These are phyloP conservation scores for Bradynema listronoti DNA, from an alignment of 1,140 invertebrate genomes.

Conservation along the genomic window DNA sequence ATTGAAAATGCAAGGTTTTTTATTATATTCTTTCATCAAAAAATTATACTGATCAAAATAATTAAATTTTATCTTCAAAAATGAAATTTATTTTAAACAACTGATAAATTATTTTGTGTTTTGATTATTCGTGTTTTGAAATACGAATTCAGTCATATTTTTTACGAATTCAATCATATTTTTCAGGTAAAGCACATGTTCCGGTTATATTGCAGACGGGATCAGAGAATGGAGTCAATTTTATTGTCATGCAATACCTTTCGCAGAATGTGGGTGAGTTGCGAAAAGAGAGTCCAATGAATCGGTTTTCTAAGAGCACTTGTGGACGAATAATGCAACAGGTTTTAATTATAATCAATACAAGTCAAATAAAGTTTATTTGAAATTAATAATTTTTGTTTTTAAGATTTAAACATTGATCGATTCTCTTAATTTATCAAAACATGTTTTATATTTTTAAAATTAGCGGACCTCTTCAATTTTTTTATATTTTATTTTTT, in stretches of 20 bases:
- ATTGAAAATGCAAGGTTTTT: slow-evolving; percentile 72
- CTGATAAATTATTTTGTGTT: no score
- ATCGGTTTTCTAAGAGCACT: slow-evolving; percentile 87
- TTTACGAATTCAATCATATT: neutral
- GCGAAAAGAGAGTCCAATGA: slow-evolving; percentile 74
- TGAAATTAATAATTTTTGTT: neutral
- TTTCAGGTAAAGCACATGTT: slow-evolving; percentile 21
- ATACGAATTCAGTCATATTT: neutral
- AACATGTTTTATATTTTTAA: no score
- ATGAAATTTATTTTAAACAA: no score
- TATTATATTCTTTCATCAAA: slow-evolving; percentile 21
- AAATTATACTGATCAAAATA: slow-evolving; percentile 64
- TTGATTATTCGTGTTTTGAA: neutral
- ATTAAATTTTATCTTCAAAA: slow-evolving; percentile 97
- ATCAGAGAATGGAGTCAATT: slow-evolving; percentile 15
- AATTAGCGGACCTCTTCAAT: no score
- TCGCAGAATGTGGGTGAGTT: slow-evolving; percentile 93
- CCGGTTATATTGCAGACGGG: slow-evolving; percentile 37
- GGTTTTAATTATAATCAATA: slow-evolving; percentile 67
- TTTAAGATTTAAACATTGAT: no score
- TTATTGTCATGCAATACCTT: slow-evolving; percentile 85
- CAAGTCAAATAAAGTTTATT: neutral
- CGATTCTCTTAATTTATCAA: no score
- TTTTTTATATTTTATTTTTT: no score
- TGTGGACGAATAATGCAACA: slow-evolving; percentile 85